A percentile compares a stretch with the other conserved stretches of the same genome.
These are phyloP conservation scores for Harpalus rufipes DNA, from an alignment of 2,888 invertebrate genomes.

Conservation along the genomic window DNA sequence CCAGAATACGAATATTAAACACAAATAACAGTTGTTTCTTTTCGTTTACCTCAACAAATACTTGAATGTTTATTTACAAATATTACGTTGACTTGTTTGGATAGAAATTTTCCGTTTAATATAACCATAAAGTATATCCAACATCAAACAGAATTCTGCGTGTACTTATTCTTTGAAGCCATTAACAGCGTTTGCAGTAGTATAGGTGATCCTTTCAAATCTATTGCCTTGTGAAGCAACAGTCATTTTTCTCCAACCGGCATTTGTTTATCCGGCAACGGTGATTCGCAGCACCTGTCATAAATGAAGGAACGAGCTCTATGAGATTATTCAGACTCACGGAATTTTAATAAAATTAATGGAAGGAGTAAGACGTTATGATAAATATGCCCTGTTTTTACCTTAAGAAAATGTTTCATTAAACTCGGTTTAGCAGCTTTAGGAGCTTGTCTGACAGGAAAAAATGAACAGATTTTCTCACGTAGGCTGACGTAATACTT, in stretches of 20 bases:
- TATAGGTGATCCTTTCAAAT: background rate
- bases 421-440: slow-evolving; percentile 27
- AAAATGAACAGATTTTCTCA: slow-evolving; percentile 17
- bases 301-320: background rate
- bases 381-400: slow-evolving; percentile 22
- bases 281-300: slow-evolving; percentile 11
- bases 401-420: slow-evolving; percentile 24
- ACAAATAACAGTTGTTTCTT: background rate
- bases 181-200: background rate
- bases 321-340: slow-evolving; percentile 14
- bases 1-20: background rate
- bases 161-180: slow-evolving; percentile 10
- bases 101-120: background rate
- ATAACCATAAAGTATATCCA: background rate
- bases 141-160: slow-evolving; percentile 14
- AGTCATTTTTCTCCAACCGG: slow-evolving; percentile 19
- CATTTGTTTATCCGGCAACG: slow-evolving; percentile 15
- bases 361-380: slow-evolving; percentile 31
- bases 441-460: slow-evolving; percentile 7
- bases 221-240: background rate
- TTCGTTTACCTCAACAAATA: background rate
- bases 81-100: background rate
- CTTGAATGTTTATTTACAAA: background rate
- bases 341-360: slow-evolving; percentile 38
- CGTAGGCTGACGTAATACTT: slow-evolving; percentile 8